Evolutionary conservation across 2,888 invertebrate genomes (phyloP).

Genomic region (Charanyca ferruginea): DNA sequence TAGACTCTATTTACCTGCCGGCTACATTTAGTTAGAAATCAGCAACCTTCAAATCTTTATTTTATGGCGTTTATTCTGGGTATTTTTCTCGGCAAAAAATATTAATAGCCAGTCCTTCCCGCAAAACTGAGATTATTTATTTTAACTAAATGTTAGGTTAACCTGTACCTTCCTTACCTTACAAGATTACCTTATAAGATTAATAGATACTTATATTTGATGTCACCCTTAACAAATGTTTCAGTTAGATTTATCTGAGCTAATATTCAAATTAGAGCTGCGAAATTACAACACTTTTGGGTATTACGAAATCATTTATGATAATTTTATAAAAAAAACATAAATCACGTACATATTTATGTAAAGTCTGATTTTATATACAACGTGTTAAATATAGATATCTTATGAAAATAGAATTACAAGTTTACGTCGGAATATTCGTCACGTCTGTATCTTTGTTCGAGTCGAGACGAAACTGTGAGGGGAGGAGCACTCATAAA

Average conservation of each 20-base stretch:
- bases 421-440: slow-evolving; percentile 38
- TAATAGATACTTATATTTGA: no score
- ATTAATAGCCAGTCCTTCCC: not conserved
- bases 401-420: slow-evolving; percentile 54
- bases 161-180: no score
- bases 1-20: not conserved
- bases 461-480: slow-evolving; percentile 32
- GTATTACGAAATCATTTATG: not conserved
- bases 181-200: no score
- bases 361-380: slow-evolving; percentile 29
- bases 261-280: not conserved
- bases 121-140: no score
- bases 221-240: no score
- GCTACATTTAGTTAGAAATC: slow-evolving; percentile 1
- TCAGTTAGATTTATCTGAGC: no score
- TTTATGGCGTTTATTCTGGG: not conserved
- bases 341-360: slow-evolving; percentile 28
- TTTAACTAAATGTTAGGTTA: no score
- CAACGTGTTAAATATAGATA: slow-evolving; percentile 41
- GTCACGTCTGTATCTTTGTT: slow-evolving; percentile 55
- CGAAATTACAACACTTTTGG: not conserved
- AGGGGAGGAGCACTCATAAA: slow-evolving; percentile 58
- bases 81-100: not conserved
- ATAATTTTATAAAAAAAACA: not conserved
- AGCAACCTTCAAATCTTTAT: not conserved